phyloP scores from a whole-genome alignment of 2,113 vertebrate species.

The Bambusicola thoracicus region DNA sequence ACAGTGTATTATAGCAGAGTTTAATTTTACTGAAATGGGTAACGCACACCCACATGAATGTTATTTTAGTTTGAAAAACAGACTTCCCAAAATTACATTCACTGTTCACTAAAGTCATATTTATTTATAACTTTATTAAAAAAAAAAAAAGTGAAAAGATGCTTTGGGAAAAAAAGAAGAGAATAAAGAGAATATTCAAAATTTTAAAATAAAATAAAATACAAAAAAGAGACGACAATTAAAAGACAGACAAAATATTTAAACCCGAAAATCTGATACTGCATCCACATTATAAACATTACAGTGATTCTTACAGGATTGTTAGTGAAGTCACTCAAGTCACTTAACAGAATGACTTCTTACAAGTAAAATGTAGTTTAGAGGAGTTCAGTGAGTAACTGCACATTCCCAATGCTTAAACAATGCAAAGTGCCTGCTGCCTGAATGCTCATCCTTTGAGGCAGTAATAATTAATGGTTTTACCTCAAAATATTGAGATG shows the following conservation, averaged over 20 bases:
- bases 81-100: not conserved
- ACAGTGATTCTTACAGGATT: not conserved
- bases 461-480: not conserved
- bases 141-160: not conserved
- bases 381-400: not conserved
- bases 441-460: not conserved
- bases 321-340: not conserved
- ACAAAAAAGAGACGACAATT: not conserved
- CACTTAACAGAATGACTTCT: not conserved
- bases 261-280: not conserved
- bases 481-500: not conserved
- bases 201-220: not conserved
- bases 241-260: not conserved
- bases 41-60: not conserved
- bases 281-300: not conserved
- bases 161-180: no score
- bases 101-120: not conserved
- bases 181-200: not conserved
- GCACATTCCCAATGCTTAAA: not conserved
- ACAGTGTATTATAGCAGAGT: not conserved
- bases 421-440: not conserved
- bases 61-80: not conserved
- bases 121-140: not conserved
- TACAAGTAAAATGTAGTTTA: not conserved
- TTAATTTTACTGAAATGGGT: not conserved